phyloP scores from a whole-genome alignment of 2,113 vertebrate genomes.

The Piaya cayana region DNA sequence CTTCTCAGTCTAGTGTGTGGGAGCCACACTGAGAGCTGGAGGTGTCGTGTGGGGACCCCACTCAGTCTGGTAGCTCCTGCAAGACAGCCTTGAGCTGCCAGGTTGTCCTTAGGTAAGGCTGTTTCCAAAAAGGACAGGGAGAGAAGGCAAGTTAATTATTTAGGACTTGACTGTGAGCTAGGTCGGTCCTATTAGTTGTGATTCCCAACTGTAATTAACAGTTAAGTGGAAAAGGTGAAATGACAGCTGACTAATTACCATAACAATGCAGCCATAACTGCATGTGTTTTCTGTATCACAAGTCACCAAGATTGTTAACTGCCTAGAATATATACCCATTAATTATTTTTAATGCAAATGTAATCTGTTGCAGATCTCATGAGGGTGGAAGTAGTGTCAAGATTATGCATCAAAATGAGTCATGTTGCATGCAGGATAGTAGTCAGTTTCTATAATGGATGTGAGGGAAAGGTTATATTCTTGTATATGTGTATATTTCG shows the following conservation, averaged over 20 bases:
- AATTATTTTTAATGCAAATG: not conserved
- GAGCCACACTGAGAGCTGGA: not conserved
- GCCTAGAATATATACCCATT: not conserved
- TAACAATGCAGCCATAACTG: not conserved
- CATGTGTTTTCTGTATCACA: not conserved
- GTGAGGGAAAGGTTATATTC: not conserved
- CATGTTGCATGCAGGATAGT: not conserved
- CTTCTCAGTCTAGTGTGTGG: not conserved
- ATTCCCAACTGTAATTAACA: not conserved
- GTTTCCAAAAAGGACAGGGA: fast-evolving
- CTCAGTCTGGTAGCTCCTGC: not conserved
- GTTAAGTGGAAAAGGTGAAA: not conserved
- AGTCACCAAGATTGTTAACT: not conserved
- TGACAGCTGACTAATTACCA: not conserved
- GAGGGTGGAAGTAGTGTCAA: not conserved
- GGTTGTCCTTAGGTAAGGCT: not conserved
- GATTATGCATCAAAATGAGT: not conserved
- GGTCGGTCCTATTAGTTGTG: not conserved
- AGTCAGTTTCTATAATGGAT: not conserved
- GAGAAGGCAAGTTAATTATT: not conserved
- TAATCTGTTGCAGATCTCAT: not conserved
- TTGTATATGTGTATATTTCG: not conserved
- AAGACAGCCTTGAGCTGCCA: not conserved
- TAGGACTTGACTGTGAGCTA: not conserved
- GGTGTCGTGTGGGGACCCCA: fast-evolving